phyloP scores from a whole-genome alignment of 2,888 invertebrate species.

The Andrena fulva region DNA sequence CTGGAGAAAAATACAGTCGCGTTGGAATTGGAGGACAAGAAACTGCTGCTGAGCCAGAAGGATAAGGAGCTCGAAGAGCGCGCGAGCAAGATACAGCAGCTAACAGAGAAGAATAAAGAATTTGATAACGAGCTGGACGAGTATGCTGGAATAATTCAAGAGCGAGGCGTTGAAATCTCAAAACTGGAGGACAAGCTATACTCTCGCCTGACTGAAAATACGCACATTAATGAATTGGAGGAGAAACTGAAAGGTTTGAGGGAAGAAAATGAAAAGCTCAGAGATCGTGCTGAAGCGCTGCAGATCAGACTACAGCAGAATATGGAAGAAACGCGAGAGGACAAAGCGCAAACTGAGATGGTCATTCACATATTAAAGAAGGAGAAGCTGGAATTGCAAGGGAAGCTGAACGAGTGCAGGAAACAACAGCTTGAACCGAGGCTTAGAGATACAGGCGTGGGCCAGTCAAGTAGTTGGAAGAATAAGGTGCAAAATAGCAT shows the following conservation, averaged over 20 bases:
- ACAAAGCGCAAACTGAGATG: constrained; percentile 30
- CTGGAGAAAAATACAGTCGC: constrained; percentile 75
- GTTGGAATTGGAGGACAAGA: constrained; percentile 85
- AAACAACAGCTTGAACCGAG: constrained; percentile 59
- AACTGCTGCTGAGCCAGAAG: constrained; percentile 80
- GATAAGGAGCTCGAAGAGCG: constrained; percentile 84
- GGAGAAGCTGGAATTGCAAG: constrained; percentile 64
- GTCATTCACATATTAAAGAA: constrained; percentile 50
- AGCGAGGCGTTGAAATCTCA: constrained; percentile 59
- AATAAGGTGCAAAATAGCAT: constrained; percentile 77
- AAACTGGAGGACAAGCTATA: constrained; percentile 57
- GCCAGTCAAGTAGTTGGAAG: constrained; percentile 75
- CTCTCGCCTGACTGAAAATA: constrained; percentile 37
- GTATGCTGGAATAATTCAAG: constrained; percentile 57
- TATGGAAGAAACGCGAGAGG: neutral
- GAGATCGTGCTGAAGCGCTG: neutral
- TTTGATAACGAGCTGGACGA: constrained; percentile 86
- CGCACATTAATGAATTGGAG: constrained; percentile 30
- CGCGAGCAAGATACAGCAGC: constrained; percentile 84
- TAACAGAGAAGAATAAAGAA: constrained; percentile 84
- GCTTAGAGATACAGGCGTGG: constrained; percentile 55
- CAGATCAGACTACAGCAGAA: constrained; percentile 18
- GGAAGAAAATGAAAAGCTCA: constrained; percentile 61
- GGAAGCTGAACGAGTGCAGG: constrained; percentile 63
- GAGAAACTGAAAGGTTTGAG: constrained; percentile 80